Conservation (phyloP, 2,888 invertebrate genomes). For the Drosophila falleni region DNA sequence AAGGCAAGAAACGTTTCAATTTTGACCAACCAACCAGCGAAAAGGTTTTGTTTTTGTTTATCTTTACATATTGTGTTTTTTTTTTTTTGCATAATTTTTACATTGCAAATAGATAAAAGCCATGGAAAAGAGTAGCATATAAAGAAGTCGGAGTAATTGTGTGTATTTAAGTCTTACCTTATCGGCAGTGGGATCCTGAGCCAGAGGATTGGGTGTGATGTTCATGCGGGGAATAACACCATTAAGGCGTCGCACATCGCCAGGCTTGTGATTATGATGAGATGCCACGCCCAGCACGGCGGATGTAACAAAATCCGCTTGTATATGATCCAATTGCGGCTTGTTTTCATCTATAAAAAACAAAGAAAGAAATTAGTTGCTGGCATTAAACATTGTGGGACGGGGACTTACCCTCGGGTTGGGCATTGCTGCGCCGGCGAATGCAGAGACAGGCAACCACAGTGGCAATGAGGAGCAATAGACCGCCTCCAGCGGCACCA, state of each 20-base stretch:
- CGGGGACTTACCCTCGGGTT: constrained; percentile 81
- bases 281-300: constrained; percentile 81
- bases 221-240: constrained; percentile 85
- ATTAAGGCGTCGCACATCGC: constrained; percentile 82
- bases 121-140: constrained; percentile 13
- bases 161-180: constrained; percentile 70
- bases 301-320: constrained; percentile 83
- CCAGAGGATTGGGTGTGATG: constrained; percentile 85
- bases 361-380: not conserved
- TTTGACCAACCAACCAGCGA: constrained; percentile 82
- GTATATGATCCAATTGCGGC: constrained; percentile 85
- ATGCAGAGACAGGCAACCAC: constrained; percentile 84
- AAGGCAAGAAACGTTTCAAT: constrained; percentile 58
- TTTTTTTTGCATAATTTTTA: constrained; percentile 2
- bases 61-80: not conserved
- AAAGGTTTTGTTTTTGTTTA: constrained; percentile 46
- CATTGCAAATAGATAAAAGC: constrained; percentile 27
- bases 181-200: constrained; percentile 82
- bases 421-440: constrained; percentile 79
- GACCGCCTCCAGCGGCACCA: constrained; percentile 83
- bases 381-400: not conserved
- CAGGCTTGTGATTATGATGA: constrained; percentile 45
- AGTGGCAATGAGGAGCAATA: constrained; percentile 80
- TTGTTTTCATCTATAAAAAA: constrained; percentile 83
- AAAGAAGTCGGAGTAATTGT: not conserved